Evolutionary conservation across 1,140 invertebrate species (phyloP).

Genomic region (Reticulitermes speratus): DNA sequence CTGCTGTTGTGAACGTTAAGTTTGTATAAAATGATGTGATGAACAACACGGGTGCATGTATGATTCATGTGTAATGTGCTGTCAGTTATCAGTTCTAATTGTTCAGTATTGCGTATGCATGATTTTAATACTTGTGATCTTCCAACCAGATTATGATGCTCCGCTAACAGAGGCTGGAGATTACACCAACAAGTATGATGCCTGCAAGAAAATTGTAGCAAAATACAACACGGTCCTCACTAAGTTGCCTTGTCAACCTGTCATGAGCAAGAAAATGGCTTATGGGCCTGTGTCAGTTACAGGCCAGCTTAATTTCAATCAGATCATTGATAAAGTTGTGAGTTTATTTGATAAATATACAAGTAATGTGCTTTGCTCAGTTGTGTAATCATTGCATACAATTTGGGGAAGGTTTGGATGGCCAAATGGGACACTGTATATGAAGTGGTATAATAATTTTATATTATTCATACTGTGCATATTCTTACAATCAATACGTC

Average conservation of each 20-base stretch:
- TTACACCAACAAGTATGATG: slow-evolving; percentile 51
- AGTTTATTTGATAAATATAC: slow-evolving; percentile 24
- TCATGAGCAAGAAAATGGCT: slow-evolving; percentile 40
- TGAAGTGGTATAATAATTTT: too few relatives aligned
- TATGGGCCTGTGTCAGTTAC: slow-evolving; percentile 42
- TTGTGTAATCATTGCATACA: too few relatives aligned
- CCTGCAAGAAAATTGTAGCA: slow-evolving; percentile 41
- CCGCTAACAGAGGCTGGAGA: slow-evolving; percentile 54
- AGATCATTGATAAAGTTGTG: slow-evolving; percentile 42
- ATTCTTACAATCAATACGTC: too few relatives aligned
- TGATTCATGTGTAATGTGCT: too few relatives aligned
- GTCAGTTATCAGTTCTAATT: too few relatives aligned
- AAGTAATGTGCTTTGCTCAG: background rate
- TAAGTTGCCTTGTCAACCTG: slow-evolving; percentile 44
- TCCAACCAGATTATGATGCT: slow-evolving; percentile 50
- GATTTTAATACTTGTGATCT: background rate
- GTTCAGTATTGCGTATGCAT: background rate
- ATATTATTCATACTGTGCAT: too few relatives aligned
- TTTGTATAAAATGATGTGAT: too few relatives aligned
- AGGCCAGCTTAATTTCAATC: slow-evolving; percentile 40
- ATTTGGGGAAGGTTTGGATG: too few relatives aligned
- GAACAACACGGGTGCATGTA: too few relatives aligned
- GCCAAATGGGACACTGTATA: too few relatives aligned
- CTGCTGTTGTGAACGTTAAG: too few relatives aligned
- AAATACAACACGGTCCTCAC: slow-evolving; percentile 47